Base-by-base conservation (phyloP, 2,888 invertebrate genomes). In the Cerceris ruficornis region DNA sequence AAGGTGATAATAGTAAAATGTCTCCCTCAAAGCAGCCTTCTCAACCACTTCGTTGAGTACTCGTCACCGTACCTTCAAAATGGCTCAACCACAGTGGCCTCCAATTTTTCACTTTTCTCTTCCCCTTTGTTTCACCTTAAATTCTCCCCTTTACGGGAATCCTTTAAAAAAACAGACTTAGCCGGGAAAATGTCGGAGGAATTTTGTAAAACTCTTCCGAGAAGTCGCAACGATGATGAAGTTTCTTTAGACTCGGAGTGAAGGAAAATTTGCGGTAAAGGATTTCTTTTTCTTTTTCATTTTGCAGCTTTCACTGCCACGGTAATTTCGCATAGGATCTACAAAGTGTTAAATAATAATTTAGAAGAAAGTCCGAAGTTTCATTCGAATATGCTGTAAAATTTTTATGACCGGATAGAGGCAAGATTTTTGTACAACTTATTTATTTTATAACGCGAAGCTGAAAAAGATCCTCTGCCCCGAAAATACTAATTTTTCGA, bases 21-120 rank as follows among this genome's bases (percentile, higher is more conserved):
- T 42, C 52, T 28, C 61, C 58, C 49, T 68, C 73, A 68, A 68
- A 59, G 54, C 58, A 11, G 15, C 15, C 52, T 41, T 54, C 59
- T 54, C 42, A 49, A 68, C 68, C 68, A 76, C 54, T 68, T 76
- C 68, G 67, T 76, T 76, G 68, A 64, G 68, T 52, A 74, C 76
- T 76, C 67, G 76, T 74, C 67, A 67, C 64, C 17, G 66, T 14
- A 62, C 13, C 50, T 71, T 71, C 41, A 59, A 61, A n/a, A 39
- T 46, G 60, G 28, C 28, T 28, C 50, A 60, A 14, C 62, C 41
- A 13, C 58, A 46, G 11, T 11, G 46, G 43, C 46, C 41, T 49
- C 46, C 17, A 52, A 28, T 72, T 61, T 75, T 71, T 75, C 72
- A 62, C 72, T 60, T 57, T 61, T 55, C 50, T 57, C 54, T n/a